phyloP scores from a whole-genome alignment of 2,797 vertebrate genomes.

The Argentina silus region DNA sequence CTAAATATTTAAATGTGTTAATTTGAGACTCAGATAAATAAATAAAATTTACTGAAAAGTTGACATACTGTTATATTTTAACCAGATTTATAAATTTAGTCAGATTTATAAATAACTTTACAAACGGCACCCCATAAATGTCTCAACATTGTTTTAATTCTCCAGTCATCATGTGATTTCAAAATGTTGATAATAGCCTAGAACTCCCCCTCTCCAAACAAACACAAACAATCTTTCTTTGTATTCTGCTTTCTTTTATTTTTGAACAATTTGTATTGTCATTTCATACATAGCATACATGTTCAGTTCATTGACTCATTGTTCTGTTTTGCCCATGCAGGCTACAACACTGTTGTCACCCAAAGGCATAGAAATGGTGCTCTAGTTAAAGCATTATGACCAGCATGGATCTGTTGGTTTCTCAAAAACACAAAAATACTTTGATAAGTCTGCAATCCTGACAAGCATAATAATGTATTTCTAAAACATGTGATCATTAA shows the following conservation, averaged over 20 bases:
- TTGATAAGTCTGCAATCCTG: conserved; percentile 61
- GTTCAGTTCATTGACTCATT: background rate
- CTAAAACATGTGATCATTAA: conserved; percentile 69
- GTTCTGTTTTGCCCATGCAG: background rate
- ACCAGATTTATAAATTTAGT: too few species aligned
- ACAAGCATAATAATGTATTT: conserved; percentile 64
- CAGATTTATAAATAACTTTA: too few species aligned
- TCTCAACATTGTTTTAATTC: too few species aligned
- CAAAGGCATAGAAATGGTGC: conserved; percentile 34
- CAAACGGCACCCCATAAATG: too few species aligned
- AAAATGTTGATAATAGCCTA: background rate
- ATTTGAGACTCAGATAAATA: background rate
- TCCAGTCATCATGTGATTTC: too few species aligned
- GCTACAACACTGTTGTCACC: background rate
- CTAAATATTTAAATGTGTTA: background rate
- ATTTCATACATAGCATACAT: conserved; percentile 1
- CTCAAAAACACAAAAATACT: conserved; percentile 62
- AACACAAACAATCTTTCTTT: background rate
- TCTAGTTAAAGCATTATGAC: conserved; percentile 38
- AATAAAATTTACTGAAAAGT: too few species aligned
- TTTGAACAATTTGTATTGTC: background rate
- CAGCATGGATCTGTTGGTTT: conserved; percentile 39
- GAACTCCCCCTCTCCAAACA: background rate
- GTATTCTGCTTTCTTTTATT: background rate
- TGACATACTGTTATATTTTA: too few species aligned